These are phyloP conservation scores for Melikaiella ostensackeni DNA, from an alignment of 2,888 invertebrate genomes.

Conservation along the genomic window DNA sequence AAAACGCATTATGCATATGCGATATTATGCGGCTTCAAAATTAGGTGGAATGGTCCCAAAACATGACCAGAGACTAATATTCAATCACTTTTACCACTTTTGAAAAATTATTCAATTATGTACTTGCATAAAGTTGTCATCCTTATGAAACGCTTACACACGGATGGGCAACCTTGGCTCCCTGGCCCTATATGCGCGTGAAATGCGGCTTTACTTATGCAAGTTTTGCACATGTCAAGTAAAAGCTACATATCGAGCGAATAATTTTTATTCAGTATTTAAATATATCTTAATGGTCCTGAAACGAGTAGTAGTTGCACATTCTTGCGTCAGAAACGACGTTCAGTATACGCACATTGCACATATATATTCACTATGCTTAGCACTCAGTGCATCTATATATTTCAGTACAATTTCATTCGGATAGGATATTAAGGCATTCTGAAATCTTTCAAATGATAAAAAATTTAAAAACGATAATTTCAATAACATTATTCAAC, in stretches of 20 bases:
- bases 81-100: no score
- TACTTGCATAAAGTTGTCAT: no score
- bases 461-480: not conserved
- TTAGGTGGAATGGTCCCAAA: no score
- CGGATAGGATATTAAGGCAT: conserved; percentile 23
- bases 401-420: not conserved
- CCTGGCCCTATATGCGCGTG: conserved; percentile 7
- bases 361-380: not conserved
- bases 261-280: not conserved
- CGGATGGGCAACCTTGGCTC: conserved; percentile 17
- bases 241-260: conserved; percentile 7
- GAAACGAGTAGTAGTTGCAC: conserved; percentile 5
- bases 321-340: conserved; percentile 7
- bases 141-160: not conserved
- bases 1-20: no score
- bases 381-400: not conserved
- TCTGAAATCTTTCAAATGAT: conserved; percentile 11
- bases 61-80: no score
- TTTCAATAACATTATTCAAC: not conserved
- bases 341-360: not conserved
- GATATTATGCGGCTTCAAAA: no score
- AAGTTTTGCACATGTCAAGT: conserved; percentile 1
- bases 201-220: not conserved
- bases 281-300: not conserved
- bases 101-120: no score